A percentile compares a stretch with the other conserved stretches of the same genome.
Evolutionary conservation across 1,140 invertebrate genomes (phyloP).

Genomic region (Pseudachorutes palmiensis): DNA sequence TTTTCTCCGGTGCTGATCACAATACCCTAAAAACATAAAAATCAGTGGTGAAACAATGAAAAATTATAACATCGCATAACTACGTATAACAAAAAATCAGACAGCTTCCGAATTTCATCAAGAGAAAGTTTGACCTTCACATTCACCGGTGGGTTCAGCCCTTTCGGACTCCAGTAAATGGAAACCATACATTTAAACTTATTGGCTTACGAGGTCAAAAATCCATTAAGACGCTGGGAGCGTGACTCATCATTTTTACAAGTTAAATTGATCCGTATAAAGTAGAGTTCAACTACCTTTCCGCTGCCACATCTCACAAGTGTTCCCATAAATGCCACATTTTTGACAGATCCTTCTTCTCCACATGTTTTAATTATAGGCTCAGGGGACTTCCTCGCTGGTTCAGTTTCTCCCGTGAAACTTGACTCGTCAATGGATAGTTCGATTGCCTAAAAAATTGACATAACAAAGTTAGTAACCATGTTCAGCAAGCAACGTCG

Average conservation of each 20-base stretch:
- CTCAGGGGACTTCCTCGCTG: slow-evolving; percentile 57
- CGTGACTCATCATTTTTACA: not conserved
- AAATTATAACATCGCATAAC: too few relatives aligned
- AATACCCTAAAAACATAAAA: slow-evolving; percentile 60
- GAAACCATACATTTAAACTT: not conserved
- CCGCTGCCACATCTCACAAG: slow-evolving; percentile 93
- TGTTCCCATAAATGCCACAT: slow-evolving; percentile 98
- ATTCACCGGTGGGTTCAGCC: slow-evolving; percentile 14
- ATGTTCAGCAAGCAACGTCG: not conserved
- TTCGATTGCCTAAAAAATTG: slow-evolving; percentile 58
- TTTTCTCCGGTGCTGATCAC: slow-evolving; percentile 94
- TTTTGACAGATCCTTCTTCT: slow-evolving; percentile 66
- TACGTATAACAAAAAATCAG: not conserved
- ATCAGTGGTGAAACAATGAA: too few relatives aligned
- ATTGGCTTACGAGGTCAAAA: not conserved
- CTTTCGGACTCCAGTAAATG: slow-evolving; percentile 15
- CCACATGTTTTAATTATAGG: slow-evolving; percentile 52
- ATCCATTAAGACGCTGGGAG: not conserved
- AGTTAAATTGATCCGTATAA: not conserved
- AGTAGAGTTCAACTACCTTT: slow-evolving; percentile 55
- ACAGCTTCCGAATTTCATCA: slow-evolving; percentile 4
- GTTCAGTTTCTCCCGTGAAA: slow-evolving; percentile 84
- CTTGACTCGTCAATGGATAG: slow-evolving; percentile 95
- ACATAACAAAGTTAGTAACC: too few relatives aligned
- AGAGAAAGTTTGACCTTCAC: not conserved